Base-by-base conservation (phyloP, 1,140 invertebrate genomes). In the Monomorium pharaonis region DNA sequence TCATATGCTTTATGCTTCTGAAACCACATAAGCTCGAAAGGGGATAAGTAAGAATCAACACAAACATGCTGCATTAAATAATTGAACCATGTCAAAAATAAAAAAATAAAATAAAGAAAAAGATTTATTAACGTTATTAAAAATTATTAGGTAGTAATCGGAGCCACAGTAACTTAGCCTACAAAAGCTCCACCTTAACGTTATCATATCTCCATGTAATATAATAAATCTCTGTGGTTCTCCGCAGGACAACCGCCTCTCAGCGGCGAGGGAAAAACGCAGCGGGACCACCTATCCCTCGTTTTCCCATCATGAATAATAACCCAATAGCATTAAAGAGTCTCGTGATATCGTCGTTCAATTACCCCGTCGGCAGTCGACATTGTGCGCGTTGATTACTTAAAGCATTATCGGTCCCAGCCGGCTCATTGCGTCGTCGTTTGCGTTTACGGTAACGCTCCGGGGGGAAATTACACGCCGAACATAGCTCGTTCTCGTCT, bases 341-440 rank as follows among this genome's bases (percentile, higher is more conserved):
- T 37, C 27, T 27, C 47, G 42, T 49, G 54, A 72, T 84, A 76
- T 62, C 70, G 67, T 6, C 69, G 56, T 81, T 81, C 78, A 62
- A 42, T 33, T 42, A 49, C 16, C 18, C 30, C 21, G 44, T 62
- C 58, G 56, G 44, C 10, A 18, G 63, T 21, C 18, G 56, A 67
- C 21, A 27, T 44, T 10, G 30, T 75, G 27, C 37, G n/a, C 56
- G 70, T 65, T 74, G 69, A 84, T 84, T 84, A 84, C 72, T 62
- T 49, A 62, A 84, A 84, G 54, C 56, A 63, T 76, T 84, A 84
- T 84, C 72, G 81, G 70, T 84, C 81, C 81, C 81, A 63, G 16
- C 56, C 56, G 81, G 44, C 54, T 51, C 81, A 63, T 84, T 51
- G 21, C 60, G 27, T 37, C 42, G 49, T 69, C 37, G 21, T 76